Percentiles rank a stretch among this genome's conserved stretches.
Conservation (phyloP, 2,797 vertebrate species). For the Enteromius trimaculatus region DNA sequence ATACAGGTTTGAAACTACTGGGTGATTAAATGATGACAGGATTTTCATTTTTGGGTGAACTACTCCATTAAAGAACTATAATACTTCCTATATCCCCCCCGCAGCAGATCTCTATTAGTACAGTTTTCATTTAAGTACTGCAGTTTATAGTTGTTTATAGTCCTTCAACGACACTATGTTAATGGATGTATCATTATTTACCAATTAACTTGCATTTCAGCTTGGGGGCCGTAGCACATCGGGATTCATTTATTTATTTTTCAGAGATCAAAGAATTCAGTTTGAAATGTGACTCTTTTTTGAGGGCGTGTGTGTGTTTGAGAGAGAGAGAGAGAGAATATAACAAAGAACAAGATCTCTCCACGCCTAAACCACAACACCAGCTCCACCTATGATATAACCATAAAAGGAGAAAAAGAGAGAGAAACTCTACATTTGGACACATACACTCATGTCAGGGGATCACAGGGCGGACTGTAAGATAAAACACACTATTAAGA, state of each 20-base stretch:
- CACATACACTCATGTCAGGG: not conserved
- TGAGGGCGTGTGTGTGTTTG: not conserved
- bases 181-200: not conserved
- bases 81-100: not conserved
- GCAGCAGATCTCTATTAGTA: not conserved
- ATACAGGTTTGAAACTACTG: too few species aligned
- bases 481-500: slow-evolving; percentile 6
- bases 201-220: not conserved
- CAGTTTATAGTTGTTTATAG: not conserved
- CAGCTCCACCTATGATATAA: slow-evolving; percentile 34
- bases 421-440: slow-evolving; percentile 7
- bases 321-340: not conserved
- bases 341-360: slow-evolving; percentile 18
- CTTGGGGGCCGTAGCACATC: not conserved
- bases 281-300: slow-evolving; percentile 1
- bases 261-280: not conserved
- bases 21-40: too few species aligned
- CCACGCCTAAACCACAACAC: slow-evolving; percentile 45
- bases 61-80: not conserved
- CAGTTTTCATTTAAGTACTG: not conserved
- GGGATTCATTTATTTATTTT: not conserved
- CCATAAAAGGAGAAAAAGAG: slow-evolving; percentile 28
- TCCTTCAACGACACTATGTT: not conserved
- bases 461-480: not conserved
- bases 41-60: too few species aligned